Conservation (phyloP, 2,888 invertebrate genomes). For the Leptopilina drosophilae region DNA sequence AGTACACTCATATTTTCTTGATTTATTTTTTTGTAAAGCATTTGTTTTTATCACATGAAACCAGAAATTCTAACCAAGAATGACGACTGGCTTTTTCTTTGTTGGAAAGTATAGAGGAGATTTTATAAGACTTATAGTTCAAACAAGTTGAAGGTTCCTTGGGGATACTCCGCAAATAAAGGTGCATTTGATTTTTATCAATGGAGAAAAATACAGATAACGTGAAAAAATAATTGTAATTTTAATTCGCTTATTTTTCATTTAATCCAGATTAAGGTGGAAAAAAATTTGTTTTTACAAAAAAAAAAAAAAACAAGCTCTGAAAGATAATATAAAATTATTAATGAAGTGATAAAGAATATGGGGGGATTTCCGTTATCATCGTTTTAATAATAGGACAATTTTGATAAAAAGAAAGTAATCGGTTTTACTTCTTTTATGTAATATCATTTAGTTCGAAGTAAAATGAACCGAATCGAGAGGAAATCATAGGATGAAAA, state of each 20-base stretch:
- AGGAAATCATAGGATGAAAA: too few species aligned
- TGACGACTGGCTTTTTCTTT: constrained; percentile 23
- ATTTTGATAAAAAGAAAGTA: too few species aligned
- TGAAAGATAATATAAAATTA: too few species aligned
- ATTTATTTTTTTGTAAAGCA: neutral
- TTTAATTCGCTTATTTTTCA: too few species aligned
- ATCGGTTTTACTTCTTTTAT: too few species aligned
- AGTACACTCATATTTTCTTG: neutral
- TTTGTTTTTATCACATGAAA: constrained; percentile 7
- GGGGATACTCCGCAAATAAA: neutral
- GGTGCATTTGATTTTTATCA: neutral
- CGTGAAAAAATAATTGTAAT: neutral
- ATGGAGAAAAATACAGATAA: neutral
- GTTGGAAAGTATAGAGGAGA: neutral
- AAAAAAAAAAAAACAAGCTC: too few species aligned
- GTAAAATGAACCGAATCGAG: too few species aligned
- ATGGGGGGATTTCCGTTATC: too few species aligned
- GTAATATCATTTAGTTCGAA: too few species aligned
- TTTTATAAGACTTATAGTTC: neutral
- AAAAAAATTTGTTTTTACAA: too few species aligned
- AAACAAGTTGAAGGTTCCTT: neutral
- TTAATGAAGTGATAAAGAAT: neutral
- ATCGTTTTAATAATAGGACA: too few species aligned
- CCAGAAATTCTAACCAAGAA: neutral
- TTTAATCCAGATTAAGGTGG: too few species aligned